Conservation (phyloP, 2,888 invertebrate species). For the Agrochola lota region DNA sequence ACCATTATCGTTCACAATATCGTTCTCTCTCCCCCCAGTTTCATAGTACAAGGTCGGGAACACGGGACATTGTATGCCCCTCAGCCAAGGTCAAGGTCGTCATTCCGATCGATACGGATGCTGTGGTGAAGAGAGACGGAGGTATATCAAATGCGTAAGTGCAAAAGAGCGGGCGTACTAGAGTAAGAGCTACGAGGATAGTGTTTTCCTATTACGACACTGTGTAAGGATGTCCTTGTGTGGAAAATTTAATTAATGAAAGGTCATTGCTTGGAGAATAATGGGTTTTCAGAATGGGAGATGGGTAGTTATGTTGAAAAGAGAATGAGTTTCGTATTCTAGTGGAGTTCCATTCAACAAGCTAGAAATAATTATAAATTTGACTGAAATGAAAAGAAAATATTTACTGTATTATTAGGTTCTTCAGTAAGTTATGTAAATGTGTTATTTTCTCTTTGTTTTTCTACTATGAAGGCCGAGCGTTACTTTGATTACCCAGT, state of each 20-base stretch:
- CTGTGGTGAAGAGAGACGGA: slow-evolving; percentile 78
- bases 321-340: slow-evolving; percentile 10
- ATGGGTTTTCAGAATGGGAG: slow-evolving; percentile 11
- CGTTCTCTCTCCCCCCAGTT: slow-evolving; percentile 34
- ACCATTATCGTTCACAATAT: slow-evolving; percentile 22
- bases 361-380: background rate
- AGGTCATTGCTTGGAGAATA: slow-evolving; percentile 35
- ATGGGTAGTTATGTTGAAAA: background rate
- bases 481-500: background rate
- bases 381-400: slow-evolving; percentile 4
- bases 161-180: slow-evolving; percentile 61
- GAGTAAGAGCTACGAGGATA: slow-evolving; percentile 40
- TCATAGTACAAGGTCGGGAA: slow-evolving; percentile 77
- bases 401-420: slow-evolving; percentile 16
- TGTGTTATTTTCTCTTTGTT: slow-evolving; percentile 17
- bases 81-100: slow-evolving; percentile 83
- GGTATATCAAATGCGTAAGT: slow-evolving; percentile 38
- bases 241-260: slow-evolving; percentile 29
- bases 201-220: slow-evolving; percentile 58
- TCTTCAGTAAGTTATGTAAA: slow-evolving; percentile 8
- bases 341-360: background rate
- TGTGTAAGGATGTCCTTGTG: slow-evolving; percentile 52
- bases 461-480: slow-evolving; percentile 7
- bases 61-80: slow-evolving; percentile 70
- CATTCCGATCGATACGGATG: slow-evolving; percentile 87